These are phyloP conservation scores for Drosophila lutescens DNA, from an alignment of 2,888 invertebrate genomes.

Conservation along the genomic window DNA sequence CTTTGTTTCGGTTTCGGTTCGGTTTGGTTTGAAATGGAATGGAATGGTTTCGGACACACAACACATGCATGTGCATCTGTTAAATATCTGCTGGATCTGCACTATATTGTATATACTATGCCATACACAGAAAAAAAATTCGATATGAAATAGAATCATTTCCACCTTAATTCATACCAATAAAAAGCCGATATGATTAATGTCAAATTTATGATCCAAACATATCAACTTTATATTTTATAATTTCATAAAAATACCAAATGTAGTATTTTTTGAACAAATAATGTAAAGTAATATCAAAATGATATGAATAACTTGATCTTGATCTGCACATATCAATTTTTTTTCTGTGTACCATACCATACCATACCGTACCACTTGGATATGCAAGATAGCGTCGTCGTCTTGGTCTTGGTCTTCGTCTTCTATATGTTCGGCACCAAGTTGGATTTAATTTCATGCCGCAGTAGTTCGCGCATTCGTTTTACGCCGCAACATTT, in stretches of 20 bases:
- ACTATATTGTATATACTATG: background rate
- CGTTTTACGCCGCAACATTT: conserved; percentile 70
- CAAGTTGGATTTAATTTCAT: conserved; percentile 83
- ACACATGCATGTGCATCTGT: conserved; percentile 73
- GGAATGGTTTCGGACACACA: conserved; percentile 29
- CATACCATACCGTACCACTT: conserved; percentile 43
- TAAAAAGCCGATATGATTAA: too few relatives aligned
- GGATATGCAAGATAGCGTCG: conserved; percentile 78
- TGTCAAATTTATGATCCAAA: too few relatives aligned
- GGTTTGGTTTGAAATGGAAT: conserved; percentile 31
- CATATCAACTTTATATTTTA: too few relatives aligned
- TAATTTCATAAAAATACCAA: too few relatives aligned
- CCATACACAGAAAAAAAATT: too few relatives aligned
- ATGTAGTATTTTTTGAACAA: too few relatives aligned
- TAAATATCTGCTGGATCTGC: conserved; percentile 53
- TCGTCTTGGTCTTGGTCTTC: background rate
- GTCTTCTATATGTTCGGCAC: conserved; percentile 34
- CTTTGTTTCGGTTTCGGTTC: conserved; percentile 76
- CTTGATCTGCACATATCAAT: too few relatives aligned
- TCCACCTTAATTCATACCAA: too few relatives aligned
- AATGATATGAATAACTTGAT: too few relatives aligned
- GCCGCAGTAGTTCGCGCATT: conserved; percentile 81
- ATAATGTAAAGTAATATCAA: too few relatives aligned
- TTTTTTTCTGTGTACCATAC: too few relatives aligned
- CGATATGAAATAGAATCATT: too few relatives aligned